Base-by-base conservation (phyloP, 2,888 invertebrate genomes). In the Aphidius colemani region DNA sequence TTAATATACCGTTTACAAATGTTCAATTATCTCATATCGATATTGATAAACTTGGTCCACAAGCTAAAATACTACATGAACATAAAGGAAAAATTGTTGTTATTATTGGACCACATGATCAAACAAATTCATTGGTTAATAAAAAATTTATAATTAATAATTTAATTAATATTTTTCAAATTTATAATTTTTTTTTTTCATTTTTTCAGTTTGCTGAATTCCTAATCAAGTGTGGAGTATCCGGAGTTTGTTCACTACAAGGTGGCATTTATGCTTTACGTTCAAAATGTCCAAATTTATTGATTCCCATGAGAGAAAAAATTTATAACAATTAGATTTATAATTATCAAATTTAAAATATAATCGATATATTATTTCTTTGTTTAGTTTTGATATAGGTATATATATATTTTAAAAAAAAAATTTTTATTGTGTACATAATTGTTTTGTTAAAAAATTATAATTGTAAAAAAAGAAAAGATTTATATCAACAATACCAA, bases 1-100 rank as follows among this genome's bases (percentile, higher is more conserved):
- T 96, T 59, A 96, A 95, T 83, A 90, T 97, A 76, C 96, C 96
- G 4, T 93, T 92, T 83, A 90, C 91, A 53, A 89, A 91, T 13
- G 90, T 95, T 0, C 89, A 89, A 67, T 84, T 92, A 59, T 88
- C 89, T 0, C 88, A 89, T 67, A 86, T 85, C 59, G 89, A 91
- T 71, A 81, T 93, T 7, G 90, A 92, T 69, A 88, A 89, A 10
- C 83, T 92, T 5, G 89, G 93, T 9, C 83, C 88, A 3, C 86
- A 88, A 13, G 87, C 89, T 61, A 83, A 84, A 7, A 81, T 86
- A 9, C 81, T 88, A 11, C 87, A 87, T 40, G 87, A 89, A 10
- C 88, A 87, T 70, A 87, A 87, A 71, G 84, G 85, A 44, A 89
- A 87, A 79, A 86, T 89, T 49, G 88, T 95, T 55, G 90, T 93